Conservation (phyloP, 2,888 invertebrate genomes). For the Dioctria linearis region DNA sequence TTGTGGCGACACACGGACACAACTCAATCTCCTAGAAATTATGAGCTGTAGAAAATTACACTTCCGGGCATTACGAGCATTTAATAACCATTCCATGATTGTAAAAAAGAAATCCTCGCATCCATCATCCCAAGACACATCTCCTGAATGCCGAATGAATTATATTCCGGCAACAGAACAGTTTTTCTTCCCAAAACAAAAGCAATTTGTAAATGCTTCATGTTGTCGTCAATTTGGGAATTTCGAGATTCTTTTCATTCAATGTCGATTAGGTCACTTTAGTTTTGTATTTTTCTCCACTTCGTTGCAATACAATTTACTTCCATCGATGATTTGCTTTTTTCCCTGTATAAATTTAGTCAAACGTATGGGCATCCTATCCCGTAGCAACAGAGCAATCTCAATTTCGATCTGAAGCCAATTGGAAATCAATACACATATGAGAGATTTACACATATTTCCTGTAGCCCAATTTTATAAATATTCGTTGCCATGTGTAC, state of each 20-base stretch:
- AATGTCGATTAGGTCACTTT: constrained; percentile 13
- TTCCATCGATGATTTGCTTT: background rate
- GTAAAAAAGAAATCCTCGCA: constrained; percentile 7
- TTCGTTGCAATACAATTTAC: constrained; percentile 11
- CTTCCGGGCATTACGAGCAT: background rate
- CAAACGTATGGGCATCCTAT: background rate
- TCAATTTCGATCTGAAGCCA: background rate
- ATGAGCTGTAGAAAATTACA: constrained; percentile 18
- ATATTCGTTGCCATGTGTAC: no score
- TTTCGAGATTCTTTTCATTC: background rate
- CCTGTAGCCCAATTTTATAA: no score
- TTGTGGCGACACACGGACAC: no score
- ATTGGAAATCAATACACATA: constrained; percentile 20
- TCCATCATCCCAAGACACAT: background rate
- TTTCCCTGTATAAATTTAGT: constrained; percentile 1
- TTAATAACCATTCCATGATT: constrained; percentile 25
- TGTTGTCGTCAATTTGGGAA: background rate
- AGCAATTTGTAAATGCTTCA: background rate
- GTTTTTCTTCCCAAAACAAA: background rate
- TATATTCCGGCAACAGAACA: background rate
- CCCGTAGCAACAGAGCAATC: background rate
- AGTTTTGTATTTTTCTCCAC: constrained; percentile 11
- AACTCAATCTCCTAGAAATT: background rate
- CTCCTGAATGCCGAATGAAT: background rate
- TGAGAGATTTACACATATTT: no score